Conservation (phyloP, 2,888 invertebrate species). For the Gnatocerus cornutus region DNA sequence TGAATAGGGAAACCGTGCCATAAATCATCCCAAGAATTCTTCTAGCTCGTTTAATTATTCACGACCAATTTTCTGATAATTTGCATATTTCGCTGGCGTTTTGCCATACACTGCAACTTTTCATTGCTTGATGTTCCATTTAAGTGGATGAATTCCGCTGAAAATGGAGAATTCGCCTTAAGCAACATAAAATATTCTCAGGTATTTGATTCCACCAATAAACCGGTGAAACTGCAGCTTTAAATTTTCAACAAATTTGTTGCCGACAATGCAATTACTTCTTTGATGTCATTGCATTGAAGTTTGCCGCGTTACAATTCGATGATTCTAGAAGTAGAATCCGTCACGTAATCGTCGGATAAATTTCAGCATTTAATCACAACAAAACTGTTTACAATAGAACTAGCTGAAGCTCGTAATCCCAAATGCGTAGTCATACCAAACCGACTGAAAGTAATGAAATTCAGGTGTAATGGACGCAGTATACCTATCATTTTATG, state of each 20-base stretch:
- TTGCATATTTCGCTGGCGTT: neutral
- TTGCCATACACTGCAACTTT: neutral
- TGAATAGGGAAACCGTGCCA: too few relatives aligned
- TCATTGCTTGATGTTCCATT: neutral
- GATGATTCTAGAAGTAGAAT: neutral
- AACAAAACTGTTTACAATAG: conserved; percentile 38
- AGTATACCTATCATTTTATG: conserved; percentile 1
- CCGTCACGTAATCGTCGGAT: conserved; percentile 23
- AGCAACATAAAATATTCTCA: neutral
- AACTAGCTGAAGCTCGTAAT: conserved; percentile 24
- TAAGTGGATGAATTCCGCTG: neutral
- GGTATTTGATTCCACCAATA: neutral
- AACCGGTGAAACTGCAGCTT: neutral
- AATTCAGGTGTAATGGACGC: conserved; percentile 21
- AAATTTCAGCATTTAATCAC: conserved; percentile 41
- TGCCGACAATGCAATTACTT: neutral
- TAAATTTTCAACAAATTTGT: neutral
- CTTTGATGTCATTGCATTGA: neutral
- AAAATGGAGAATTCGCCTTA: neutral
- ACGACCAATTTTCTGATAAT: conserved; percentile 21
- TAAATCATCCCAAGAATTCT: conserved; percentile 20
- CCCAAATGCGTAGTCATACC: neutral
- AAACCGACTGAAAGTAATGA: conserved; percentile 19
- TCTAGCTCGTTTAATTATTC: conserved; percentile 16
- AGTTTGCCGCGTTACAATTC: neutral